phyloP scores from a whole-genome alignment of 2,797 vertebrate genomes.

The Rousettus madagascariensis region DNA sequence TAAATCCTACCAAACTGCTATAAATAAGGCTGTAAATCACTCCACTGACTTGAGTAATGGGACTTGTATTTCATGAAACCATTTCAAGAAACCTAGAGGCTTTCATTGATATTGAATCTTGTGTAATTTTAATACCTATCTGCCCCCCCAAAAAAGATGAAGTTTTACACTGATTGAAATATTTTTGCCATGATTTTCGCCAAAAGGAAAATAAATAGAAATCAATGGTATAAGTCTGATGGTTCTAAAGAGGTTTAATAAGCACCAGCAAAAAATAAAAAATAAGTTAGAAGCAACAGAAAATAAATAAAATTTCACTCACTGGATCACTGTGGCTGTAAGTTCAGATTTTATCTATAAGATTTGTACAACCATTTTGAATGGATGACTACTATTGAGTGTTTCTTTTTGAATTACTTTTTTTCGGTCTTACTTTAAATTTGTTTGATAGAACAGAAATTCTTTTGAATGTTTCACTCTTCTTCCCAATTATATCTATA shows the following conservation, averaged over 20 bases:
- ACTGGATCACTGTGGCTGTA: neutral
- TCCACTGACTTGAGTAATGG: conserved; percentile 70
- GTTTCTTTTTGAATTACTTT: neutral
- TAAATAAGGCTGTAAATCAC: conserved; percentile 61
- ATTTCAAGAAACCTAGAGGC: conserved; percentile 37
- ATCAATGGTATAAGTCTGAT: conserved; percentile 8
- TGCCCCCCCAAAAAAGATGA: conserved; percentile 1
- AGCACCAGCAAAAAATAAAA: neutral
- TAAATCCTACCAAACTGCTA: conserved; percentile 24
- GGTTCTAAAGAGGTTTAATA: conserved; percentile 38
- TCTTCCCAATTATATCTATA: neutral
- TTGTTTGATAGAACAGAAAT: conserved; percentile 25
- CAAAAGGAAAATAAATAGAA: conserved; percentile 52
- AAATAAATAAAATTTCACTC: conserved; percentile 40
- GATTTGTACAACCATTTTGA: neutral
- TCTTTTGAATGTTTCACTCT: neutral
- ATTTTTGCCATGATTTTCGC: conserved; percentile 18
- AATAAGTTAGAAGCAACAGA: conserved; percentile 8
- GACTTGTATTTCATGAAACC: conserved; percentile 60
- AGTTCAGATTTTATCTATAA: conserved; percentile 14
- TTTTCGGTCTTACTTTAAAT: neutral
- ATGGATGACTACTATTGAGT: conserved; percentile 31
- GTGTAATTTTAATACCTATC: conserved; percentile 44
- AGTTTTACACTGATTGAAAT: conserved; percentile 52
- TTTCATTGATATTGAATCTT: conserved; percentile 66